Base-by-base conservation (phyloP, 2,113 vertebrate species). In the Cacatua alba region DNA sequence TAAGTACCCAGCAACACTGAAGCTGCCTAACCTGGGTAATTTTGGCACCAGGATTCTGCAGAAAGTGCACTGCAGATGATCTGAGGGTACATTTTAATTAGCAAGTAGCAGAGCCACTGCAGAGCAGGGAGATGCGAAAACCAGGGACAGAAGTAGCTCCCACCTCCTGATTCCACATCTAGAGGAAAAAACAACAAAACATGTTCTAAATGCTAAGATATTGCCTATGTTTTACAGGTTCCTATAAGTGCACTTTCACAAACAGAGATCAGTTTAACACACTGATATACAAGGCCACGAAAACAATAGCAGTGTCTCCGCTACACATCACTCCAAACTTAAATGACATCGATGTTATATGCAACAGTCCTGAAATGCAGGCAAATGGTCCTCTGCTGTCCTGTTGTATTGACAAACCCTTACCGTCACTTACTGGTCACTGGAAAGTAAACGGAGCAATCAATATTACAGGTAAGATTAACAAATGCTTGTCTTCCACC, bases 401-500 rank as follows among this genome's bases (percentile, higher is more conserved):
- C 35, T 98, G 98, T 70, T 98, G 98, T 82, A 95, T 71, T 67
- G 87, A 96, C 37, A 93, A 60, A 44, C 74, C 49, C 3, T 65
- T 81, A 13, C 81, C 83, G 11, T 94, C 88, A 2, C 95, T 97
- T 26, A 70, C 7, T 3, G 43, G 78, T 11, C 67, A 84, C 60
- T 98, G 98, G 98, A 95, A 86, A 63, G 90, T 97, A 49, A 63
- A 95, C 11, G 98, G 97, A 71, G 4, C 28, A 18, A 83, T 97
- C 57, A 94, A 15, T 55, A 95, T 98, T 67, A 76, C 84, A 97
- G 98, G 98, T 98, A 91, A 97, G 96, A 60, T 65, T 46, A 63
- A 80, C 24, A 64, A 79, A 79, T 83, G 1, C 5, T 43, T 82
- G 9, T 74, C 31, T 57, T 46, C 77, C 48, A 12, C 21, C 25